Conservation (phyloP, 2,888 invertebrate genomes). For the Saturnia japonica region DNA sequence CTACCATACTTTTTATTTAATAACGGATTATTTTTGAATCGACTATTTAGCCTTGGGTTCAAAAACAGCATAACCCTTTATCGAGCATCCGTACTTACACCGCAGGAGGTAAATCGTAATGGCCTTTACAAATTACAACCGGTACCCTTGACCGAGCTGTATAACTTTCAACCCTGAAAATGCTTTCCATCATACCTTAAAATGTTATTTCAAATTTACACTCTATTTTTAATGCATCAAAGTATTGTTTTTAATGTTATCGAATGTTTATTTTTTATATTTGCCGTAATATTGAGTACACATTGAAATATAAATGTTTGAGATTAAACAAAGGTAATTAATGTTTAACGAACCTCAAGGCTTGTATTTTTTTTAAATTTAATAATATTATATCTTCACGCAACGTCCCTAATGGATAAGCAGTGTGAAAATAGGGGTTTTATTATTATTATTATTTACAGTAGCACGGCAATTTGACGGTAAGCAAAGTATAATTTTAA, state of each 20-base stretch:
- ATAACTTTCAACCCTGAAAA: conserved; percentile 20
- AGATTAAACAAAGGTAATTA: conserved; percentile 43
- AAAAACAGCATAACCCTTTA: background rate
- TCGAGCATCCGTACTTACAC: conserved; percentile 3
- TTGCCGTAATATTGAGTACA: conserved; percentile 30
- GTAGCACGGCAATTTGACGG: too few species aligned
- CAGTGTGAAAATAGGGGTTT: background rate
- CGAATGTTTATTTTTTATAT: conserved; percentile 22
- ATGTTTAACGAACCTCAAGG: conserved; percentile 43
- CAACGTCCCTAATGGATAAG: background rate
- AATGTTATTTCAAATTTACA: background rate
- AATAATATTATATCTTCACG: conserved; percentile 26
- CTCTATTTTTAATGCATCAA: background rate
- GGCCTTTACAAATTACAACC: conserved; percentile 4
- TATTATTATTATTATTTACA: too few species aligned
- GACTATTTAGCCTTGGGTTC: background rate
- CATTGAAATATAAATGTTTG: conserved; percentile 48
- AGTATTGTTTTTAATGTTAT: background rate
- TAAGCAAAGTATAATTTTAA: too few species aligned
- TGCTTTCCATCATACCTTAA: background rate
- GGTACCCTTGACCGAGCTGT: conserved; percentile 9
- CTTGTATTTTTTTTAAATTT: conserved; percentile 28
- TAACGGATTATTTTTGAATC: background rate
- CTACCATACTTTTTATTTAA: too few species aligned
- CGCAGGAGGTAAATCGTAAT: background rate